A percentile compares a stretch with the other conserved stretches of the same genome.
Evolutionary conservation across 2,113 vertebrate species (phyloP).

Genomic region (Nesogale talazaci): DNA sequence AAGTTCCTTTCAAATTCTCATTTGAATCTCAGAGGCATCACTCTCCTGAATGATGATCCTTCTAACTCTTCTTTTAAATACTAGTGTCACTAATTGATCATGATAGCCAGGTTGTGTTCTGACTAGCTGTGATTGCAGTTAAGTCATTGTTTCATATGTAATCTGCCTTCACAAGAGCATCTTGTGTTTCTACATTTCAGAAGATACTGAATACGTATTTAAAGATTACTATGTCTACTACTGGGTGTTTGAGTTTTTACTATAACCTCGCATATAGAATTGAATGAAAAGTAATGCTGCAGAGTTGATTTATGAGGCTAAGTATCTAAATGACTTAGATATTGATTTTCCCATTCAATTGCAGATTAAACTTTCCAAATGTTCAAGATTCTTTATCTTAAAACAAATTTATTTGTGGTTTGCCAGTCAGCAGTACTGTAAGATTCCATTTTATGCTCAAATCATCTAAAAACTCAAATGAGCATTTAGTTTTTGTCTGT

Average conservation of each 20-base stretch:
- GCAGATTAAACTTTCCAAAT: conserved; percentile 11
- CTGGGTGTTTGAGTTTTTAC: conserved; percentile 17
- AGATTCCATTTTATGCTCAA: background rate
- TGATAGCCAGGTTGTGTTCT: background rate
- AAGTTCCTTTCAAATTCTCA: conserved; percentile 5
- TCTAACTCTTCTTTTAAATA: conserved; percentile 50
- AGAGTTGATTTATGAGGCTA: conserved; percentile 50
- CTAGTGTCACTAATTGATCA: background rate
- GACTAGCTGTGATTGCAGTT: background rate
- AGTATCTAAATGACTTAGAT: conserved; percentile 58
- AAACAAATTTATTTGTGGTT: conserved; percentile 25
- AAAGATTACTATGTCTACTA: conserved; percentile 47
- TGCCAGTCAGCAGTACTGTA: background rate
- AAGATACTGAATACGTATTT: conserved; percentile 36
- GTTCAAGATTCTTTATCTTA: conserved; percentile 44
- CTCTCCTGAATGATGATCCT: conserved; percentile 30
- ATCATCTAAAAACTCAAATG: background rate
- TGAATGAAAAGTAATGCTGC: conserved; percentile 30
- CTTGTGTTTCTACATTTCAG: background rate
- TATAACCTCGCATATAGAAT: conserved; percentile 31
- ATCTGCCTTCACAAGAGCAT: background rate
- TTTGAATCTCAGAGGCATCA: background rate
- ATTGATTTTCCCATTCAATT: conserved; percentile 44
- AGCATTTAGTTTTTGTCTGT: background rate
- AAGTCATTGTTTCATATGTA: background rate